Evolutionary conservation across 2,888 invertebrate species (phyloP), one percentile per base, ranked within the genome.

Genomic region (Ormia ochracea): DNA sequence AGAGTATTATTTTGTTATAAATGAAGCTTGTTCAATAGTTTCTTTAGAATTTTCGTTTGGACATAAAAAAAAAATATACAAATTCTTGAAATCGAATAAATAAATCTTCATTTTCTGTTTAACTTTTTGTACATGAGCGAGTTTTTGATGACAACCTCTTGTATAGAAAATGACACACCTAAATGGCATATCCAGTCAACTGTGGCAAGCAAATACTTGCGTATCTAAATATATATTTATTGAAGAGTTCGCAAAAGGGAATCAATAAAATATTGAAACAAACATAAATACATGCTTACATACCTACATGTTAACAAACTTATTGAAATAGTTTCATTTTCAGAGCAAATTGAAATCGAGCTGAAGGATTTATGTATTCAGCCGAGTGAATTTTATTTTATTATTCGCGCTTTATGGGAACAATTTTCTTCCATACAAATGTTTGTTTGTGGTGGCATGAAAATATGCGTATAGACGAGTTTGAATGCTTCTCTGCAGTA

Each of bases 141-240:
- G 10, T 50, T 38, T 63, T 50, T 48, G 48, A 59, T 50, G 41
- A 33, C 52, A 61, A 54, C 54, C 61, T 72, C 33, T 72, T 17
- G 50, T 56, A 82, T 81, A 59, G 45, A 74, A 65, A 72, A 63
- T 82, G 84, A 82, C 83, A 84, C 82, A 83, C 84, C 84, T 83
- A 79, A 81, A 77, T 56, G 72, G 54, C 74, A 75, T 68, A 82
- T 75, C 77, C 83, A 80, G 65, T 75, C 80, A 66, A 82, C 69
- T 81, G 82, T 65, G 56, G 14, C 56, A 65, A 73, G 56, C 48
- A 74, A 54, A 72, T 12, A n/a, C 21, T 26, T 1, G 3, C 10
- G 26, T 1, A 3, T 21, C 4, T 45, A 45, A 2, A 1, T 9
- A 45, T 10, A 45, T 45, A 14, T 6, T 7, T 38, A 14, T 33